Evolutionary conservation across 1,140 invertebrate species (phyloP), one percentile per base, ranked within the genome.

Genomic region (Cydia strobilella): DNA sequence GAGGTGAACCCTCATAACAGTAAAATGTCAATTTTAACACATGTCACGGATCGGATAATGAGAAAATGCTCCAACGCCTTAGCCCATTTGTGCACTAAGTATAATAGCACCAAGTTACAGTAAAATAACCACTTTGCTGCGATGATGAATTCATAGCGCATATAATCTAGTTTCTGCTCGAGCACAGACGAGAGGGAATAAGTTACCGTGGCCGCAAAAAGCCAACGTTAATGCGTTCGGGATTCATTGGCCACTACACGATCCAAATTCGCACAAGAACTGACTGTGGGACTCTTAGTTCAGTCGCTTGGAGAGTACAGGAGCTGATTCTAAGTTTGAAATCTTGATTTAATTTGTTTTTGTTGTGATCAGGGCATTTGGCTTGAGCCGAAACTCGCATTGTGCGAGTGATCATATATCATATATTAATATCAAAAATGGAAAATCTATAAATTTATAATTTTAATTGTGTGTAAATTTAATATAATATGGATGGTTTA

Each of bases 121-220:
- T n/a, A 15, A n/a, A n/a, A n/a, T 63, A 62, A 27, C 59, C 59
- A 63, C 59, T 27, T 23, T 63, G 25, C 59, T 18, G 48, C n/a
- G n/a, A 63, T 63, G 59, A 27, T 63, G 27, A 63, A 63, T 63
- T 63, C 59, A 63, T 63, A 25, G 1, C 20, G 25, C 59, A 27
- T 18, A 45, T 18, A 45, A 23, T 23, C 59, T 13, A 25, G 59
- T 62, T 62, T 18, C 54, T 23, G 59, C 59, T 63, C 59, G 20
- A 13, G 59, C 23, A 5, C 15, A 51, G 48, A 51, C 10, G 42
- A 45, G 42, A 7, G 42, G 42, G 54, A 59, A 59, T 59, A 63
- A 27, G 6, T 63, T 13, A 10, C 20, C 25, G 48, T 27, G 59
- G 2, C 20, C 59, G 59, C 59, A 63, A 63, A 63, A 63, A 63